These are phyloP conservation scores for Didymodactylos carnosus DNA, from an alignment of 2,888 invertebrate species.

Conservation along the genomic window DNA sequence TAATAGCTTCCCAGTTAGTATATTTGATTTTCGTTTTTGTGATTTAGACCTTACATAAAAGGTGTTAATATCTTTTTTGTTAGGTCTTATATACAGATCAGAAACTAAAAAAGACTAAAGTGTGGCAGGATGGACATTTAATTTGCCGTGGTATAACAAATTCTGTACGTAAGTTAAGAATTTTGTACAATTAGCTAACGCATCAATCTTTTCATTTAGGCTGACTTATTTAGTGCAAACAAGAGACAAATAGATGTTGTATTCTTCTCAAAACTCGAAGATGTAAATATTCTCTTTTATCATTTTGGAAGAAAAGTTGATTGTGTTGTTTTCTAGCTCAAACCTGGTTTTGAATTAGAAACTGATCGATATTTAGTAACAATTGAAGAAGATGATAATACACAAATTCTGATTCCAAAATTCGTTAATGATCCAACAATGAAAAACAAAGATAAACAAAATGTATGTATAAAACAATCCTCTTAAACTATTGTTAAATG, in stretches of 20 bases:
- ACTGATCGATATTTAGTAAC: not conserved
- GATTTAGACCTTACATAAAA: not conserved
- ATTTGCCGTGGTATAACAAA: not conserved
- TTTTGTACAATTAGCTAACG: not conserved
- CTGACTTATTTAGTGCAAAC: not conserved
- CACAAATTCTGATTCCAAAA: not conserved
- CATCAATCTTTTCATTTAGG: not conserved
- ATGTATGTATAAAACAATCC: not conserved
- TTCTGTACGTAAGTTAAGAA: not conserved
- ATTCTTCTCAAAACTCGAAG: not conserved
- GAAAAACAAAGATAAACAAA: not conserved
- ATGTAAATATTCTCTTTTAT: not conserved
- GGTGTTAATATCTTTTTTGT: not conserved
- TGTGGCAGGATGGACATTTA: not conserved
- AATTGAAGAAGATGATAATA: not conserved
- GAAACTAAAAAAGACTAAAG: not conserved
- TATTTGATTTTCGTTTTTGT: too few species aligned
- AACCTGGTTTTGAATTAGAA: not conserved
- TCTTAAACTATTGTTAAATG: too few species aligned
- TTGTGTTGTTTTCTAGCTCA: not conserved
- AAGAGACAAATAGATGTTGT: not conserved
- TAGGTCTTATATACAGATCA: not conserved
- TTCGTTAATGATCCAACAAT: not conserved
- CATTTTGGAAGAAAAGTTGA: not conserved
- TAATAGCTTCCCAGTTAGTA: not conserved